Percentiles rank a stretch among this genome's conserved stretches.
Conservation (phyloP, 2,797 vertebrate genomes). For the Ctenosaura bakeri region DNA sequence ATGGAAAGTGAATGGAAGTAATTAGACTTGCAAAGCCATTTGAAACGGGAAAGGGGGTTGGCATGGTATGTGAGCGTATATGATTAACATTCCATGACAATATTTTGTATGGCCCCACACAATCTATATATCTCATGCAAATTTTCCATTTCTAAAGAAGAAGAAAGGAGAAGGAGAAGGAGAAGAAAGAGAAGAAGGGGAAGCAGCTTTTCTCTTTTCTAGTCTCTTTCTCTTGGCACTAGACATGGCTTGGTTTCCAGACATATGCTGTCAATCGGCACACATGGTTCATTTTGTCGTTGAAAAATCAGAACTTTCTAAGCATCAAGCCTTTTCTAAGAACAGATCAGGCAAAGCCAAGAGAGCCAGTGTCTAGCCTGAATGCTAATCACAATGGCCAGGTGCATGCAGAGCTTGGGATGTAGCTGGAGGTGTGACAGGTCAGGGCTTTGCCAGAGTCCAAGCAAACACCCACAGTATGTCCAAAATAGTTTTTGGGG, state of each 20-base stretch:
- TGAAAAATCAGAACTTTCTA: slow-evolving; percentile 25
- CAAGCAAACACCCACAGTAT: background rate
- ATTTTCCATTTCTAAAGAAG: slow-evolving; percentile 41
- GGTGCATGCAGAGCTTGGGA: background rate
- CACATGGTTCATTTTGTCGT: slow-evolving; percentile 14
- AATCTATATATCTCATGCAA: slow-evolving; percentile 47
- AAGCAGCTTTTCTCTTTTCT: slow-evolving; percentile 24
- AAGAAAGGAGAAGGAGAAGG: background rate
- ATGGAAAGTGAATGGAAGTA: slow-evolving; percentile 45
- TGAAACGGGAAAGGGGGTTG: slow-evolving; percentile 37
- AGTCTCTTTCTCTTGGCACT: slow-evolving; percentile 31
- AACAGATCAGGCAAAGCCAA: slow-evolving; percentile 20
- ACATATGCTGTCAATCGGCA: slow-evolving; percentile 2
- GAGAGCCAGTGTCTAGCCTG: background rate
- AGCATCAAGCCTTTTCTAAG: background rate
- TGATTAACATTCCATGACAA: slow-evolving; percentile 45
- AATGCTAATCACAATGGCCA: background rate
- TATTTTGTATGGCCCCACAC: slow-evolving; percentile 25
- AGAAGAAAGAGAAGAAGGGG: background rate
- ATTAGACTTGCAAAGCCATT: background rate
- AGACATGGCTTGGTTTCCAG: slow-evolving; percentile 10
- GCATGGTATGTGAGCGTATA: slow-evolving; percentile 1
- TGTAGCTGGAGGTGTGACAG: background rate
- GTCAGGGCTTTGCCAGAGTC: background rate
- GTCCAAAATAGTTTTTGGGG: background rate